Conservation (phyloP, 2,113 vertebrate species). For the Onychostoma macrolepis region DNA sequence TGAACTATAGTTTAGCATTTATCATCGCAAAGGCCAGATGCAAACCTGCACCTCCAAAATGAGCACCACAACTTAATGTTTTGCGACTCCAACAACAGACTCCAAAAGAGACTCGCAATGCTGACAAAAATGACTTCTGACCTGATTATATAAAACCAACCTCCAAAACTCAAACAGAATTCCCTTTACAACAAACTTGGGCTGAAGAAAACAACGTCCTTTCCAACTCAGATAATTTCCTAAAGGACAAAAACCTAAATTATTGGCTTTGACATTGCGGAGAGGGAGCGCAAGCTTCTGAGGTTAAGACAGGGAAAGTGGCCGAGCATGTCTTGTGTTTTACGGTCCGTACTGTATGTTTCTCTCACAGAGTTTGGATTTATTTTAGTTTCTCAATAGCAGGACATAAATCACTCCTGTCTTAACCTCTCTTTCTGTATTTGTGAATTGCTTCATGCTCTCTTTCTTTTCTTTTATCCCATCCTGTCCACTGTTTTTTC, state of each 20-base stretch:
- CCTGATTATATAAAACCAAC: constrained; percentile 29
- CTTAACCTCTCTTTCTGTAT: constrained; percentile 46
- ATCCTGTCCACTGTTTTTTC: not conserved
- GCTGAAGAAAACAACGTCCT: constrained; percentile 49
- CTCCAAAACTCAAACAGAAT: constrained; percentile 28
- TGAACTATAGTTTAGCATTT: constrained; percentile 5
- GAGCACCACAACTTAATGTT: not conserved
- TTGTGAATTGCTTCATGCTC: constrained; percentile 28
- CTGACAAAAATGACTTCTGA: not conserved
- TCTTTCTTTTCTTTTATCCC: constrained; percentile 32
- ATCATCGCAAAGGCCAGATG: constrained; percentile 1
- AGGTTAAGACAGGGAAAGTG: constrained; percentile 62
- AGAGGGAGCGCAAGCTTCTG: constrained; percentile 72
- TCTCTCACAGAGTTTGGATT: constrained; percentile 65
- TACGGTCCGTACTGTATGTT: constrained; percentile 61
- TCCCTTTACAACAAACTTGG: constrained; percentile 1
- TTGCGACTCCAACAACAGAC: not conserved
- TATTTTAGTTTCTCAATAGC: constrained; percentile 71
- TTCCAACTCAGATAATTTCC: constrained; percentile 52
- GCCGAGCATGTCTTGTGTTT: constrained; percentile 69
- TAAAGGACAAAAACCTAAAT: constrained; percentile 72
- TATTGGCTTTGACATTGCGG: constrained; percentile 68
- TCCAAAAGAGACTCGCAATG: not conserved
- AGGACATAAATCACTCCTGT: constrained; percentile 73
- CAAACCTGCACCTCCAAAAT: not conserved